Conservation (phyloP, 2,797 vertebrate genomes). For the Decapterus maruadsi region DNA sequence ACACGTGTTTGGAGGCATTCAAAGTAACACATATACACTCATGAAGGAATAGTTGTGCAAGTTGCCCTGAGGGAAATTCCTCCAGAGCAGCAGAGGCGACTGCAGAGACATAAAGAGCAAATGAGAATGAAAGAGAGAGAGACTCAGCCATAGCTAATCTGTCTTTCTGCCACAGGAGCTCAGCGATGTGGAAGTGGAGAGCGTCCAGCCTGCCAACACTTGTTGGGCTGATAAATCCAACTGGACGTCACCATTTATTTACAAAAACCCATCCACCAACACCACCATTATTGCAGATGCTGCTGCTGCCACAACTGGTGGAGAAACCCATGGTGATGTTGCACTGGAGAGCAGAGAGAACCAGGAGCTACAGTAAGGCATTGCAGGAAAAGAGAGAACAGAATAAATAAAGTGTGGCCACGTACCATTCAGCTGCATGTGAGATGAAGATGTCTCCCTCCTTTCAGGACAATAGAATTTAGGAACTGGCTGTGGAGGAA, state of each 20-base stretch:
- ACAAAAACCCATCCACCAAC: conserved; percentile 26
- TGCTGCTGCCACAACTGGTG: no score
- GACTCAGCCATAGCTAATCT: conserved; percentile 40
- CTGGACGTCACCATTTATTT: conserved; percentile 60
- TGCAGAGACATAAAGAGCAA: conserved; percentile 13
- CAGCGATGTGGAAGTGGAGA: conserved; percentile 26
- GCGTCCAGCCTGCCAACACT: conserved; percentile 29
- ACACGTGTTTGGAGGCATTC: conserved; percentile 1
- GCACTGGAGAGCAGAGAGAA: background rate
- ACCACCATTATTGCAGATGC: no score
- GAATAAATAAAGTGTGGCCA: conserved; percentile 40
- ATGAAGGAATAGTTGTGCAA: conserved; percentile 18
- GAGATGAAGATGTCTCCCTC: background rate
- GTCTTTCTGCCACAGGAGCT: conserved; percentile 37
- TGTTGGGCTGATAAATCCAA: conserved; percentile 60
- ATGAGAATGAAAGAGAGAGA: conserved; percentile 15
- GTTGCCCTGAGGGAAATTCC: conserved; percentile 29
- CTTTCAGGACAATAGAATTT: conserved; percentile 14
- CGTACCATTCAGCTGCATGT: conserved; percentile 12
- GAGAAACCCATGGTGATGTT: conserved; percentile 10
- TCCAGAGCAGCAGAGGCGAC: conserved; percentile 1
- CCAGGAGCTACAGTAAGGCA: background rate
- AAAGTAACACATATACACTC: conserved; percentile 9
- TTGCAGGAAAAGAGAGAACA: conserved; percentile 24
- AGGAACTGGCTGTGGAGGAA: background rate